Evolutionary conservation across 2,797 vertebrate species (phyloP), one percentile per base, ranked within the genome.

Genomic region (Triplophysa bombifrons): DNA sequence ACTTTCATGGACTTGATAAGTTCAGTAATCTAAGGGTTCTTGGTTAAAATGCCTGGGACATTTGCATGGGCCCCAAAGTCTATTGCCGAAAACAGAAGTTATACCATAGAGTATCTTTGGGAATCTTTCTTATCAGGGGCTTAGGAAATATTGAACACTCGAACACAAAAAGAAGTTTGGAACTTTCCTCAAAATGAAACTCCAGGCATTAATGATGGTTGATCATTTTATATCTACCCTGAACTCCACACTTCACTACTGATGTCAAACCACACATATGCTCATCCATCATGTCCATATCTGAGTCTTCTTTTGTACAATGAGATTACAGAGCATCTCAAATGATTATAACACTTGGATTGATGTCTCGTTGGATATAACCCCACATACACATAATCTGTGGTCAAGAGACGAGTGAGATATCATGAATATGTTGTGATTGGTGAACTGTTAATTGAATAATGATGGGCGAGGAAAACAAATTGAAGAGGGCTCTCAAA

Each of bases 261-360:
- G 13, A 38, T 25, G 51, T 66, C 14, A 34, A 38, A 20, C 56
- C 56, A 60, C 13, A 22, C 56, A 58, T 13, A 58, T 41, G 9
- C 8, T 71, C 46, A 55, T 13, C 44, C 34, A 10, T 50, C 2
- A 20, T 77, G 44, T 44, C 20, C 27, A n/a, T 11, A 10, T 63
- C 46, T 30, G 27, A 5, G 12, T 77, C 51, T 67, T 76, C 41
- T 71, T 22, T 25, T 38, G n/a, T 56, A 46, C 48, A 55, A 70
- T 53, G 65, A 70, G 66, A 50, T 75, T 55, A 69, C 22, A 30
- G 25, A 68, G 13, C 19, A 51, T 60, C 9, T 77, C 53, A 69
- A 4, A 27, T 55, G 50, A 78, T 70, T 27, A 78, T 61, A 70
- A 70, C 67, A 78, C 76, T 67, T 63, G n/a, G 38, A 20, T 58